phyloP scores from a whole-genome alignment of 2,113 vertebrate genomes.

The Elgaria multicarinata region DNA sequence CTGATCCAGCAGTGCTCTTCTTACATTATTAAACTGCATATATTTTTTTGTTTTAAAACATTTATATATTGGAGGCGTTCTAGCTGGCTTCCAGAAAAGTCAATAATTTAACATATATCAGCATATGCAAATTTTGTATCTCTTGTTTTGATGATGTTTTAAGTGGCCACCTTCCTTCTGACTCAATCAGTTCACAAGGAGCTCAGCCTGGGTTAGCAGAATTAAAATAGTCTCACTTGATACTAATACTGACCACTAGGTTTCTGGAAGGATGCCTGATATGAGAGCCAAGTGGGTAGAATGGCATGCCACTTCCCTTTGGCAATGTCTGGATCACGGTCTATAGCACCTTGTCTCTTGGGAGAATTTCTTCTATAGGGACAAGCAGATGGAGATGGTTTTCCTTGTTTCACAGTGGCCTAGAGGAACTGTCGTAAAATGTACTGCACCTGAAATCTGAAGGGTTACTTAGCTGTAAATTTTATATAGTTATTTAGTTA shows the following conservation, averaged over 20 bases:
- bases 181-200: background rate
- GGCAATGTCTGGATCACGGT: background rate
- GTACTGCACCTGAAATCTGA: background rate
- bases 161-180: too few species aligned
- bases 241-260: background rate
- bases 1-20: background rate
- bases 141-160: too few species aligned
- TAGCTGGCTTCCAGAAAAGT: background rate
- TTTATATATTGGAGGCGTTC: too few species aligned
- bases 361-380: background rate
- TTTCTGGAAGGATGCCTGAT: background rate
- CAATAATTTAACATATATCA: background rate
- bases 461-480: background rate
- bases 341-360: background rate
- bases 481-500: background rate
- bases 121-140: too few species aligned
- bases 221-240: background rate
- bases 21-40: too few species aligned
- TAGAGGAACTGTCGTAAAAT: background rate
- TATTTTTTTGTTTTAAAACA: too few species aligned
- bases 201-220: accelerated
- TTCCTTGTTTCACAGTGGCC: background rate
- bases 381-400: background rate
- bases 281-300: background rate
- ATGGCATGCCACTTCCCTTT: background rate